Evolutionary conservation across 2,888 invertebrate genomes (phyloP).

Genomic region (Agrotis segetum): DNA sequence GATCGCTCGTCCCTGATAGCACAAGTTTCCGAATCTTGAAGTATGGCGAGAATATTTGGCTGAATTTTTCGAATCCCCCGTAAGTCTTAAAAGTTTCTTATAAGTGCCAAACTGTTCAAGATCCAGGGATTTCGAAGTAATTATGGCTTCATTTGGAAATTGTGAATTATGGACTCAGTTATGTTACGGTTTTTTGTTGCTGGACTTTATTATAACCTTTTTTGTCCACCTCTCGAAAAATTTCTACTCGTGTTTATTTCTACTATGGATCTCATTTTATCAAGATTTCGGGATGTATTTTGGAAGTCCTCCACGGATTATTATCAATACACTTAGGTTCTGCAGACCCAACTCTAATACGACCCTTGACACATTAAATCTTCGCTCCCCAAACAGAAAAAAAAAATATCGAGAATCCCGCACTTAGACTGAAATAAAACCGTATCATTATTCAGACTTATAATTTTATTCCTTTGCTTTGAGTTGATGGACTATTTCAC

Average conservation of each 20-base stretch:
- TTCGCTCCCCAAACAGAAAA: not conserved
- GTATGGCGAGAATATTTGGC: conserved; percentile 55
- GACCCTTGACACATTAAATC: not conserved
- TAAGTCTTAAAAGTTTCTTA: conserved; percentile 63
- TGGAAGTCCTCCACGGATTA: not conserved
- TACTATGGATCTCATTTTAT: not conserved
- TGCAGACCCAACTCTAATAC: not conserved
- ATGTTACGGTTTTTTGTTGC: not conserved
- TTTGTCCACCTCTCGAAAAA: not conserved
- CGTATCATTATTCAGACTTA: conserved; percentile 30
- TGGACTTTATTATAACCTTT: not conserved
- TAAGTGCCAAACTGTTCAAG: conserved; percentile 58
- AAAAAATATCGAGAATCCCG: not conserved
- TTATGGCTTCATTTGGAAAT: conserved; percentile 51
- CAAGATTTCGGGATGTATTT: not conserved
- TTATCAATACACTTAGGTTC: not conserved
- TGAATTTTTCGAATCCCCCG: conserved; percentile 55
- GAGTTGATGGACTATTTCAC: conserved; percentile 41
- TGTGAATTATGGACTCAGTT: conserved; percentile 30
- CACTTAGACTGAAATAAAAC: conserved; percentile 29
- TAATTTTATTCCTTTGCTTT: conserved; percentile 47
- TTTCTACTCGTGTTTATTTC: not conserved
- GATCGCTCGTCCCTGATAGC: conserved; percentile 57
- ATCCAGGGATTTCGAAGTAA: conserved; percentile 53
- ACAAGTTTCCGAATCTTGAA: conserved; percentile 62